Evolutionary conservation across 2,888 invertebrate genomes (phyloP).

Genomic region (Melolontha melolontha): DNA sequence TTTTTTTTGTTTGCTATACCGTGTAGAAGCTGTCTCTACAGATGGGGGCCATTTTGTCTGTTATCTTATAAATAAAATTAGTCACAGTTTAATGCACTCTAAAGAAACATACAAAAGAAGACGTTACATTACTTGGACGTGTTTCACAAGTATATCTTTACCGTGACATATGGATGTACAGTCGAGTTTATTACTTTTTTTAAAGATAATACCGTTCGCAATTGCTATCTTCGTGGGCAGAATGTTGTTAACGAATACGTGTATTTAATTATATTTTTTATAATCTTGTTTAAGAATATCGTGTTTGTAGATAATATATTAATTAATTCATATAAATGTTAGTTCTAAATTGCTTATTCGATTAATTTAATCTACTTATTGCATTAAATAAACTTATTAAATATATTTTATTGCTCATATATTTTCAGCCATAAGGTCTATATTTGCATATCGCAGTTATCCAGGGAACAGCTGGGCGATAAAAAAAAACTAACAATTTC

Average conservation of each 20-base stretch:
- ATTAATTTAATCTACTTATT: background rate
- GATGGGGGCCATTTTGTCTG: conserved; percentile 56
- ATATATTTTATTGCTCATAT: background rate
- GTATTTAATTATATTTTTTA: background rate
- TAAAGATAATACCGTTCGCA: background rate
- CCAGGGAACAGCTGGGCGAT: conserved; percentile 25
- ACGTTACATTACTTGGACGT: conserved; percentile 3
- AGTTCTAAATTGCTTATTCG: background rate
- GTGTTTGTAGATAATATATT: background rate
- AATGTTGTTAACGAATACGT: background rate
- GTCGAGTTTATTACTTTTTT: conserved; percentile 2
- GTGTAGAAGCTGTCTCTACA: conserved; percentile 33
- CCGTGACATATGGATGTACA: conserved; percentile 21
- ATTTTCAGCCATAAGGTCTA: conserved; percentile 12
- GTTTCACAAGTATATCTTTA: background rate
- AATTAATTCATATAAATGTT: conserved; percentile 3
- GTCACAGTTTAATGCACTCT: conserved; percentile 40
- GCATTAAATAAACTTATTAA: no score
- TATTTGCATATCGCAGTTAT: conserved; percentile 3
- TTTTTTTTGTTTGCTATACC: conserved; percentile 15
- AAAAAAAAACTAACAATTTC: conserved; percentile 1
- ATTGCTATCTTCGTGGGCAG: background rate
- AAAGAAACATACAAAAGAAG: conserved; percentile 17
- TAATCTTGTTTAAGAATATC: no score
- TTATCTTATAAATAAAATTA: conserved; percentile 50